Evolutionary conservation across 2,888 invertebrate species (phyloP).

Genomic region (Lasioglossum oenotherae): DNA sequence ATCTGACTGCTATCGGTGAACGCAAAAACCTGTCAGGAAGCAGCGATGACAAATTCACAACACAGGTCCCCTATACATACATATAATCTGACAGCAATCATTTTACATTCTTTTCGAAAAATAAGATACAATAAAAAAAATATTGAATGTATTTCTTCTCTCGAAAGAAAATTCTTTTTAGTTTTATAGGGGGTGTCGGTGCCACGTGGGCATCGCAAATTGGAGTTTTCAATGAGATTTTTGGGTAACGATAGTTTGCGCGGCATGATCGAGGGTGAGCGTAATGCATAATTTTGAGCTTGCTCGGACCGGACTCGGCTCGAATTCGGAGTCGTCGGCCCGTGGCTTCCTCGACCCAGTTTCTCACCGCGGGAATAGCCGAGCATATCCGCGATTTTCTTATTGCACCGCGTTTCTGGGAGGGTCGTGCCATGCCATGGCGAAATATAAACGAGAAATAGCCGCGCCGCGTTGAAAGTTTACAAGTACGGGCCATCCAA

Average conservation of each 20-base stretch:
- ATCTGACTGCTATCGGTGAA: neutral
- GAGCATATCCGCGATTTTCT: conserved; percentile 70
- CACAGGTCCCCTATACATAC: too few relatives aligned
- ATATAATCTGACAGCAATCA: neutral
- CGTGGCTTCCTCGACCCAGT: conserved; percentile 71
- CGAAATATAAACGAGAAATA: conserved; percentile 71
- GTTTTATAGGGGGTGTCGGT: too few relatives aligned
- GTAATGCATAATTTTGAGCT: conserved; percentile 16
- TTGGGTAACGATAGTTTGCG: neutral
- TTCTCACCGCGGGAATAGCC: conserved; percentile 75
- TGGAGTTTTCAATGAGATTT: neutral
- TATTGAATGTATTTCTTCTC: too few relatives aligned
- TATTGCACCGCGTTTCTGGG: conserved; percentile 65
- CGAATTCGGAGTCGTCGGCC: conserved; percentile 31
- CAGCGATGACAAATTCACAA: neutral
- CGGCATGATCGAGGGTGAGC: neutral
- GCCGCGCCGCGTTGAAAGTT: conserved; percentile 31
- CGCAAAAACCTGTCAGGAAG: neutral
- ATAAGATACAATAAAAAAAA: too few relatives aligned
- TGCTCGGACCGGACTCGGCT: conserved; percentile 29
- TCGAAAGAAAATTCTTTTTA: too few relatives aligned
- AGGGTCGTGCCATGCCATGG: conserved; percentile 41
- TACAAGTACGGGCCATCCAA: conserved; percentile 24
- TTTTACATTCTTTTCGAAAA: neutral
- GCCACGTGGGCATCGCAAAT: neutral